These are phyloP conservation scores for Pecten maximus DNA, from an alignment of 2,888 invertebrate species.

Conservation along the genomic window DNA sequence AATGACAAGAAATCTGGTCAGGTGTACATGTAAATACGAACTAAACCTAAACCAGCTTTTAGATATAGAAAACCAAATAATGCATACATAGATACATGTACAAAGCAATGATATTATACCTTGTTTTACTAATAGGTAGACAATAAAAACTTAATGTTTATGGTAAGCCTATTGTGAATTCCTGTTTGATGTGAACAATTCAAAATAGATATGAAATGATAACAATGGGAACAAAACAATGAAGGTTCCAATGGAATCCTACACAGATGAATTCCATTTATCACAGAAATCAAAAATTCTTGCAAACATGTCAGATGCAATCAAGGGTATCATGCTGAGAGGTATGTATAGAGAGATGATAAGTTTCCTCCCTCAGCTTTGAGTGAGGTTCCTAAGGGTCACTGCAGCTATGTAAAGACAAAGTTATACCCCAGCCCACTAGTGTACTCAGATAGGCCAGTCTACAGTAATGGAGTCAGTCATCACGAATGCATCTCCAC, in stretches of 20 bases:
- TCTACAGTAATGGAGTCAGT: neutral
- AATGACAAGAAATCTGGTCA: too few relatives aligned
- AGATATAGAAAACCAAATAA: too few relatives aligned
- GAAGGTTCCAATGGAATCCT: neutral
- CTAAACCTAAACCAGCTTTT: too few relatives aligned
- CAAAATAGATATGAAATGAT: too few relatives aligned
- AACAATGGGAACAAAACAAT: neutral
- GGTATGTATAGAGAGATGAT: neutral
- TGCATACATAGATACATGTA: too few relatives aligned
- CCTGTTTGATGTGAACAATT: too few relatives aligned
- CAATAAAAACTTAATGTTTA: too few relatives aligned
- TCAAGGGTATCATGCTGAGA: neutral
- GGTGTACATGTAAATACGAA: too few relatives aligned
- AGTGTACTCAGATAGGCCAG: neutral
- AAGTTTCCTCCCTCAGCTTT: neutral
- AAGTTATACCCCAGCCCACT: neutral
- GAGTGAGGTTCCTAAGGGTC: neutral
- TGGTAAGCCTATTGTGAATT: too few relatives aligned
- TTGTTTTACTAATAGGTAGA: too few relatives aligned
- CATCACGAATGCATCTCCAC: neutral
- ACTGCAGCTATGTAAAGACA: neutral
- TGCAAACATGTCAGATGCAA: neutral
- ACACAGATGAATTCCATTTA: neutral
- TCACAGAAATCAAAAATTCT: neutral
- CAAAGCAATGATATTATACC: too few relatives aligned